Evolutionary conservation across 2,113 vertebrate genomes (phyloP).

Genomic region (Callospermophilus lateralis): DNA sequence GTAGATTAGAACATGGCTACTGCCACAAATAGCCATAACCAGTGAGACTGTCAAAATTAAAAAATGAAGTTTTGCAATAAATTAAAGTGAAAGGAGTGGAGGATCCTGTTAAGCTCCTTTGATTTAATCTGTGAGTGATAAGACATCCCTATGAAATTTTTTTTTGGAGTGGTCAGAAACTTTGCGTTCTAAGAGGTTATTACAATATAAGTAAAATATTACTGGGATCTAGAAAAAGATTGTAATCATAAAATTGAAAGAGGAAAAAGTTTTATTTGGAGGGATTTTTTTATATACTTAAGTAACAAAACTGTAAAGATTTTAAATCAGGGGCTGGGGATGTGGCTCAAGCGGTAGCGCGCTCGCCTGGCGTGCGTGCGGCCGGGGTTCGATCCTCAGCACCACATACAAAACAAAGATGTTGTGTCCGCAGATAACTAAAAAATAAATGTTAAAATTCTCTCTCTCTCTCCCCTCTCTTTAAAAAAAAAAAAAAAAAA

Average conservation of each 20-base stretch:
- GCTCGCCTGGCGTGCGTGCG: too few relatives aligned
- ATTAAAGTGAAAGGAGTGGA: neutral
- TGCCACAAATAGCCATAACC: neutral
- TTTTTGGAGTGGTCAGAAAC: neutral
- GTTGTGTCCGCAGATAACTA: too few relatives aligned
- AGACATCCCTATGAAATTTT: neutral
- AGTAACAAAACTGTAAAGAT: neutral
- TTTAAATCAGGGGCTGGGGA: too few relatives aligned
- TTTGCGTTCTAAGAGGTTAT: neutral
- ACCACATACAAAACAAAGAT: too few relatives aligned
- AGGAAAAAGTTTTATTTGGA: neutral
- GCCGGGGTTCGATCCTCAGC: too few relatives aligned
- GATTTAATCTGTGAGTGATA: neutral
- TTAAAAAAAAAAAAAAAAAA: too few relatives aligned
- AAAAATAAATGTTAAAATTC: too few relatives aligned
- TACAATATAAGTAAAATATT: neutral
- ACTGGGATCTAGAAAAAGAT: neutral
- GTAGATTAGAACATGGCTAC: neutral
- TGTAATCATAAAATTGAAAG: neutral
- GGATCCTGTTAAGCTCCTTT: neutral
- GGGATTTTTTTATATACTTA: neutral
- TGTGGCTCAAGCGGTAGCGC: too few relatives aligned
- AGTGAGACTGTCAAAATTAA: neutral
- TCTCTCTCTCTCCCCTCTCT: too few relatives aligned
- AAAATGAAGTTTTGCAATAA: neutral